Conservation (phyloP, 2,888 invertebrate genomes). For the Mantis religiosa region DNA sequence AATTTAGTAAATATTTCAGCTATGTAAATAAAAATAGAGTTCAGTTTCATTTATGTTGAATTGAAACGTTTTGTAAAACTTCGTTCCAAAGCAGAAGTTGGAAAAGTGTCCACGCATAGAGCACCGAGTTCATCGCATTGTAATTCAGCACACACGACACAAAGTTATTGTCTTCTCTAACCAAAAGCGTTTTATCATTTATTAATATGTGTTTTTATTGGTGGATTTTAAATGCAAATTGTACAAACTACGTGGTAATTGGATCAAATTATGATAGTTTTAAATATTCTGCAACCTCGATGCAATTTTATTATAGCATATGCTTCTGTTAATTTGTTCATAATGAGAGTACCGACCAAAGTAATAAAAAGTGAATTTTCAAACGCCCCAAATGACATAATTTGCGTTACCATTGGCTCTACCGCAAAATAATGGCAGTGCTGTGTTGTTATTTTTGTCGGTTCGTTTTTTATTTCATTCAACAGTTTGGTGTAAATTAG, state of each 20-base stretch:
- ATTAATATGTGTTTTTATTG: neutral
- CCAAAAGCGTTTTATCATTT: neutral
- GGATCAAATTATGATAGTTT: neutral
- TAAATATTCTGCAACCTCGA: neutral
- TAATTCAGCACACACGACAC: neutral
- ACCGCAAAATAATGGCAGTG: neutral
- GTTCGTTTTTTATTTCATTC: neutral
- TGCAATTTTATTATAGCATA: neutral
- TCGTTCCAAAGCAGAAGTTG: neutral
- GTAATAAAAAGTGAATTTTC: neutral
- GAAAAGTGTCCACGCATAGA: neutral
- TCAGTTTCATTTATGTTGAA: too few species aligned
- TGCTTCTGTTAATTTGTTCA: neutral
- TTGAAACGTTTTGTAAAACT: too few species aligned
- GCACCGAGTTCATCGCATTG: neutral
- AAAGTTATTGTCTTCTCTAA: neutral
- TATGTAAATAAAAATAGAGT: too few species aligned
- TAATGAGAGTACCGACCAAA: neutral
- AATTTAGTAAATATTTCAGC: too few species aligned
- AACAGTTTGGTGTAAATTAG: neutral
- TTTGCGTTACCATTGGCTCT: neutral
- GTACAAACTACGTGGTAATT: neutral
- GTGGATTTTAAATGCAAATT: neutral
- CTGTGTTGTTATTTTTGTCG: neutral
- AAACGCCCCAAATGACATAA: neutral